Conservation (phyloP, 2,797 vertebrate genomes). For the Falco peregrinus region DNA sequence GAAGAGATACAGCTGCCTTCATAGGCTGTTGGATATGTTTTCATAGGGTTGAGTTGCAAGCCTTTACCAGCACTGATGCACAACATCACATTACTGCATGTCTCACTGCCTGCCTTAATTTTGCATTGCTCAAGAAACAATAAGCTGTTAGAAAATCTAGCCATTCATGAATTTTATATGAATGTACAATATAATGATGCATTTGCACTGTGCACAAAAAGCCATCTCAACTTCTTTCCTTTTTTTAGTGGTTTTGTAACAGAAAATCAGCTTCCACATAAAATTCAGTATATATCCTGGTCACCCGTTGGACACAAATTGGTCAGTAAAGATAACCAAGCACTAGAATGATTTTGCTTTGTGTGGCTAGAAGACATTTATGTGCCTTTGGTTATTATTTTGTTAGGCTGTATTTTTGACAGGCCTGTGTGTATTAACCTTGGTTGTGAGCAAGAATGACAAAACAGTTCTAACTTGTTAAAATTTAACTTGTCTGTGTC, state of each 20-base stretch:
- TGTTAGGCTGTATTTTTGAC: not conserved
- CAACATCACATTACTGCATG: not conserved
- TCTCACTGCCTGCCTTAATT: not conserved
- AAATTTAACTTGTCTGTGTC: not conserved
- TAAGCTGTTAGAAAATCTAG: not conserved
- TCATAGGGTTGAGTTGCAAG: not conserved
- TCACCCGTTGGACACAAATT: slow-evolving; percentile 88
- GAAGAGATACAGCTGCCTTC: not conserved
- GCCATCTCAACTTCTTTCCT: slow-evolving; percentile 44
- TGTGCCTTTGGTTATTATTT: slow-evolving; percentile 58
- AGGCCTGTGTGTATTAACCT: not conserved
- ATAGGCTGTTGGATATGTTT: not conserved
- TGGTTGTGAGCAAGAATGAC: not conserved
- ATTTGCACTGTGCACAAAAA: not conserved
- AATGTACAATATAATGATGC: not conserved
- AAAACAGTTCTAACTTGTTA: not conserved
- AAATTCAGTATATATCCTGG: slow-evolving; percentile 89
- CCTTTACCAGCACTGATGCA: not conserved
- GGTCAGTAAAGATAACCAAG: slow-evolving; percentile 80
- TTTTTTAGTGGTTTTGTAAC: slow-evolving; percentile 84
- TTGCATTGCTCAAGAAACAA: not conserved
- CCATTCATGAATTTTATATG: not conserved
- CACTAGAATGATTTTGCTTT: slow-evolving; percentile 50
- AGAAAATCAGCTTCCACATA: slow-evolving; percentile 81
- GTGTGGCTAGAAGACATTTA: slow-evolving; percentile 30